A percentile compares a stretch with the other conserved stretches of the same genome.
These are phyloP conservation scores for Macropus fuliginosus DNA, from an alignment of 2,797 vertebrate genomes.

Conservation along the genomic window DNA sequence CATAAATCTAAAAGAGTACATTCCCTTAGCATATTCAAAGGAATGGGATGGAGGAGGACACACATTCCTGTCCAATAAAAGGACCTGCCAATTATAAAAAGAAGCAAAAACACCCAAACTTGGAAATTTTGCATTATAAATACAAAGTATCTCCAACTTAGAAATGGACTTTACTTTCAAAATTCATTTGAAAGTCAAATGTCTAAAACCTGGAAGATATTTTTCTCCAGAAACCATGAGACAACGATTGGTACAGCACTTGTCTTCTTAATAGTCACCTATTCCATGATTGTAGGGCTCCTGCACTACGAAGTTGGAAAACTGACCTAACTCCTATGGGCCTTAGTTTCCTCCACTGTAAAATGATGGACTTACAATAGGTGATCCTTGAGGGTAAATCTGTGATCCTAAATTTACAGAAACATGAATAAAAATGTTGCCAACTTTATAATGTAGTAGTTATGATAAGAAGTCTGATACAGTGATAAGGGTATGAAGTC, in stretches of 20 bases:
- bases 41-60: neutral
- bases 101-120: neutral
- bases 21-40: neutral
- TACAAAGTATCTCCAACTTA: neutral
- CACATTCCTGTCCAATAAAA: neutral
- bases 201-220: neutral
- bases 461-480: neutral
- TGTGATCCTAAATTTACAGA: neutral
- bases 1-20: neutral
- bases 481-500: neutral
- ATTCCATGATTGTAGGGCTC: neutral
- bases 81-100: neutral
- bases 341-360: neutral
- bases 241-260: neutral
- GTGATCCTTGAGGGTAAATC: neutral
- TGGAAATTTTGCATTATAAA: neutral
- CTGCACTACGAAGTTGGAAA: neutral
- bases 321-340: neutral
- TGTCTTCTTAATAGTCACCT: neutral
- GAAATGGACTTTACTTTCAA: neutral
- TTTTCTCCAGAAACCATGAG: neutral
- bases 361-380: neutral
- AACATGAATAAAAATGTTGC: neutral
- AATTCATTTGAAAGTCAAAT: neutral
- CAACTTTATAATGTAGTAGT: neutral